These are phyloP conservation scores for Gambusia yucatana DNA, from an alignment of 2,797 vertebrate genomes.

Conservation along the genomic window DNA sequence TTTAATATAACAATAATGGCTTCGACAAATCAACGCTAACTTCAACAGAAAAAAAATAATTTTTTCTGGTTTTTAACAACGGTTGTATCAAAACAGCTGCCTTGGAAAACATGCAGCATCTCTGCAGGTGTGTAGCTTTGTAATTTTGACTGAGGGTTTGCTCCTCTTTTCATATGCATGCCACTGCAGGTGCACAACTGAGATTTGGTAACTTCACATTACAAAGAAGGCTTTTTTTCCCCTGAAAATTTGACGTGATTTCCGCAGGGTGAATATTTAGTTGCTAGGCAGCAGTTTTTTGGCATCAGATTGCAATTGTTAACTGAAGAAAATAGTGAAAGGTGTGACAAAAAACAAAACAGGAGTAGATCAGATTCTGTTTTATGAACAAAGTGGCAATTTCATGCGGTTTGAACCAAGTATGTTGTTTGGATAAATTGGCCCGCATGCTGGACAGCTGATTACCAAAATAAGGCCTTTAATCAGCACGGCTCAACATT, in stretches of 20 bases:
- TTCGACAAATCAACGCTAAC: not conserved
- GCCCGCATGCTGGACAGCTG: constrained; percentile 56
- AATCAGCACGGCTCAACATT: constrained; percentile 39
- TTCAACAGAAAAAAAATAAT: not conserved
- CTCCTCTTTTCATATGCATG: constrained; percentile 40
- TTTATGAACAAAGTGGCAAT: constrained; percentile 62
- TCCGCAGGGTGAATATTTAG: constrained; percentile 78
- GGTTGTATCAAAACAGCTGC: constrained; percentile 31
- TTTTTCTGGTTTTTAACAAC: constrained; percentile 25
- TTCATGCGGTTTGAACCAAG: constrained; percentile 49
- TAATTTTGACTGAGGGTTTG: constrained; percentile 27
- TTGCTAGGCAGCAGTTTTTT: constrained; percentile 82
- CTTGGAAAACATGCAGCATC: constrained; percentile 19
- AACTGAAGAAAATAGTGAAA: constrained; percentile 53
- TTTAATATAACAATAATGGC: not conserved
- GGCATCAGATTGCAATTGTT: constrained; percentile 67
- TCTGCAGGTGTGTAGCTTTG: constrained; percentile 14
- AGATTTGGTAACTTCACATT: constrained; percentile 70
- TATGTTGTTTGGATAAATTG: constrained; percentile 64
- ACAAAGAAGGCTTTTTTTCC: constrained; percentile 38
- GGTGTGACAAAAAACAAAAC: constrained; percentile 45
- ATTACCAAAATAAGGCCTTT: constrained; percentile 52
- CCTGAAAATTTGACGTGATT: constrained; percentile 64
- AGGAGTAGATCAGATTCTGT: constrained; percentile 48
- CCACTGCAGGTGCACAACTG: constrained; percentile 37